Percentiles rank a stretch among this genome's conserved stretches.
Evolutionary conservation across 64 coral and sea anemone species (phyloP).

Genomic region (Actinia tenebrosa): DNA sequence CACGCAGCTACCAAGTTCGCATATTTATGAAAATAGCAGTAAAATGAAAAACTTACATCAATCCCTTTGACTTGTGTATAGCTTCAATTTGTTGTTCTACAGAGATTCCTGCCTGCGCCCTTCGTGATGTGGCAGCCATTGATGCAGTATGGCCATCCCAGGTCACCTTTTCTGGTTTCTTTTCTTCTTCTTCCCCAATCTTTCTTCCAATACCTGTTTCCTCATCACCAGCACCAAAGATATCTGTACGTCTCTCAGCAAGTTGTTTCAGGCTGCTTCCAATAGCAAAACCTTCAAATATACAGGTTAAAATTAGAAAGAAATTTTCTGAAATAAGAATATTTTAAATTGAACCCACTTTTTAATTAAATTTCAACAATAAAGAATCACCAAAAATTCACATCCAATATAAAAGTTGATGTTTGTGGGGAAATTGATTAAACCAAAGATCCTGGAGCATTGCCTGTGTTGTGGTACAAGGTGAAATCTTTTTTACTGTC

Average conservation of each 20-base stretch:
- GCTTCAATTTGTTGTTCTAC: conserved; percentile 96
- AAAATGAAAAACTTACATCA: conserved; percentile 56
- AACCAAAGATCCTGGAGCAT: too few species aligned
- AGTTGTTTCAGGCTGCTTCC: conserved; percentile 96
- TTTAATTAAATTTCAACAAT: too few species aligned
- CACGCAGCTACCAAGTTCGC: too few species aligned
- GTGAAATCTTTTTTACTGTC: too few species aligned
- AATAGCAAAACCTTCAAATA: conserved; percentile 72
- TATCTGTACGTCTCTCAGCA: conserved; percentile 95
- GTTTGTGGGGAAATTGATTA: too few species aligned
- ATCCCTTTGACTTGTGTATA: conserved; percentile 95
- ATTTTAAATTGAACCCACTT: neutral
- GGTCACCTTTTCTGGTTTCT: conserved; percentile 94
- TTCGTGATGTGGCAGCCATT: conserved; percentile 89
- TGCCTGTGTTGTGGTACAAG: too few species aligned
- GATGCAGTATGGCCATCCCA: conserved; percentile 99
- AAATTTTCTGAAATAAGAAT: neutral
- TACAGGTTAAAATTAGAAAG: neutral
- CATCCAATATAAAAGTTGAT: too few species aligned
- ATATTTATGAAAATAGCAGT: too few species aligned
- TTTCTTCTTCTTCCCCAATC: conserved; percentile 91
- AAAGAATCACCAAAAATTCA: too few species aligned
- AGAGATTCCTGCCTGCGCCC: conserved; percentile 85
- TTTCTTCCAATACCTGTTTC: conserved; percentile 95
- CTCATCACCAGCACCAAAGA: conserved; percentile 97